Evolutionary conservation across 1,140 invertebrate genomes (phyloP).

Genomic region (Penaeus vannamei): DNA sequence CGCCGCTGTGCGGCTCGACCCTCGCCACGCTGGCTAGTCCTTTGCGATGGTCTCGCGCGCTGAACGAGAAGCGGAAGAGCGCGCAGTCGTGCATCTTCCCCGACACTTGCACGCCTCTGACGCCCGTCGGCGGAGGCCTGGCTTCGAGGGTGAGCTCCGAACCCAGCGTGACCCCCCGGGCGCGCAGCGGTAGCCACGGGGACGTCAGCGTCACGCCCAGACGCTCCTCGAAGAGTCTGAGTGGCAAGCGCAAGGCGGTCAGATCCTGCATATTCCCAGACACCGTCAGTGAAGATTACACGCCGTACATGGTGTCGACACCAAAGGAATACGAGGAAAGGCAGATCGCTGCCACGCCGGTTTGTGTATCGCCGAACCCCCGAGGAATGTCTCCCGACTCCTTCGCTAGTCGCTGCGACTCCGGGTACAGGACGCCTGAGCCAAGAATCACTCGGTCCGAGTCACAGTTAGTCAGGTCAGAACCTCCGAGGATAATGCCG

Average conservation of each 20-base stretch:
- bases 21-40: slow-evolving; percentile 14
- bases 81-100: slow-evolving; percentile 48
- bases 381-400: neutral
- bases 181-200: neutral
- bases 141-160: slow-evolving; percentile 33
- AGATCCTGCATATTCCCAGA: slow-evolving; percentile 39
- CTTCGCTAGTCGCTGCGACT: neutral
- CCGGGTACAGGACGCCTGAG: too few species aligned
- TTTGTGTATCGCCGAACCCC: neutral
- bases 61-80: slow-evolving; percentile 11
- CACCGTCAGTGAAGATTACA: slow-evolving; percentile 27
- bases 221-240: neutral
- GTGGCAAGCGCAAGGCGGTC: slow-evolving; percentile 6
- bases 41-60: slow-evolving; percentile 27
- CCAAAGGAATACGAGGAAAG: too few species aligned
- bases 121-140: neutral
- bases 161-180: neutral
- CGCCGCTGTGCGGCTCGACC: neutral
- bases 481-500: too few species aligned
- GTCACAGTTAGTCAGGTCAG: too few species aligned
- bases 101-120: neutral
- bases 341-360: neutral
- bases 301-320: slow-evolving; percentile 7
- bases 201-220: neutral
- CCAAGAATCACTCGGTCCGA: too few species aligned